Evolutionary conservation across 1,140 invertebrate genomes (phyloP).

Genomic region (Drosophila gunungcola): DNA sequence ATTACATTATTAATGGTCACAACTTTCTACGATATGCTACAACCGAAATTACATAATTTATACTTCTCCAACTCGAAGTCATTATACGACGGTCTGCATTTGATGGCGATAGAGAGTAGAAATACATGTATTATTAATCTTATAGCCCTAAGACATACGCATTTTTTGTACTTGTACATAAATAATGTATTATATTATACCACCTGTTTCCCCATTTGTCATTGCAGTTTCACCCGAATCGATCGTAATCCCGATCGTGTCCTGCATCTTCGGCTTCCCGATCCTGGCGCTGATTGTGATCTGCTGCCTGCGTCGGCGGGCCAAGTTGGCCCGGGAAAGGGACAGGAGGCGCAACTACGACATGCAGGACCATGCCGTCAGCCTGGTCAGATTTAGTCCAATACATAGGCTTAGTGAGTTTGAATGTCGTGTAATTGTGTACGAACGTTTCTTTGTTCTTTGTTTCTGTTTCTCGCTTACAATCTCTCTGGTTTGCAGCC

Average conservation of each 20-base stretch:
- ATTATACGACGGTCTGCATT: too few species aligned
- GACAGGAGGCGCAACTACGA: constrained; percentile 91
- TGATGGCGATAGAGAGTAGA: too few species aligned
- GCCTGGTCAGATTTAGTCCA: constrained; percentile 91
- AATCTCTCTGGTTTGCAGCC: constrained; percentile 10
- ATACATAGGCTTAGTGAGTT: constrained; percentile 89
- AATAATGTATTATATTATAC: too few species aligned
- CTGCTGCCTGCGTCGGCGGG: constrained; percentile 92
- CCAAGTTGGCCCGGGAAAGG: constrained; percentile 92
- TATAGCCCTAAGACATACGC: too few species aligned
- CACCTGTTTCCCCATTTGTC: neutral
- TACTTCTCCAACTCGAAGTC: too few species aligned
- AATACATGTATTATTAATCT: too few species aligned
- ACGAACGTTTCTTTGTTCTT: constrained; percentile 32
- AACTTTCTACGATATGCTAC: too few species aligned
- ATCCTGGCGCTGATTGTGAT: constrained; percentile 93
- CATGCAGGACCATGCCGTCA: constrained; percentile 91
- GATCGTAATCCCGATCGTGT: constrained; percentile 94
- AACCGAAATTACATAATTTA: too few species aligned
- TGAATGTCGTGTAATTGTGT: constrained; percentile 76
- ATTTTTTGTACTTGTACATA: too few species aligned
- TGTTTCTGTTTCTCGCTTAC: constrained; percentile 3
- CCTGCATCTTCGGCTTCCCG: constrained; percentile 95
- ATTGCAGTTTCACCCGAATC: constrained; percentile 94
- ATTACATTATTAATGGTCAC: too few species aligned